Evolutionary conservation across 2,113 vertebrate genomes (phyloP), one percentile per base, ranked within the genome.

Genomic region (Phoenicopterus ruber): DNA sequence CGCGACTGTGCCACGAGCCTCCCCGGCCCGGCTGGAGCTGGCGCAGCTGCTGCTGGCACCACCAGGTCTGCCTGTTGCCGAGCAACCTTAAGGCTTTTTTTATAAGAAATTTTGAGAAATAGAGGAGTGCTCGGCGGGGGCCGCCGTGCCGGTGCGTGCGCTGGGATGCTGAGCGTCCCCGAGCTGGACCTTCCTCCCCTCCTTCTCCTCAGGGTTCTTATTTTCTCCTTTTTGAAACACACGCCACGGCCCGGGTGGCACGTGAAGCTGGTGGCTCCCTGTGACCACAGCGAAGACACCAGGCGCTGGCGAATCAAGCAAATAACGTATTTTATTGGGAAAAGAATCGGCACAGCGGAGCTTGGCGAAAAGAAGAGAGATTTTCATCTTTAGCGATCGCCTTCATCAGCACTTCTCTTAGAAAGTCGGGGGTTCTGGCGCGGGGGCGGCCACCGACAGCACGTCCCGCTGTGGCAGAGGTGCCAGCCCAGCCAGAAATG

Each of bases 101-200:
- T 6, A 31, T 7, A 71, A 76, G 71, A 80, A 59, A 67, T 63
- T 44, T n/a, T 3, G 5, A 61, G 71, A 70, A 88, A 22, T 9
- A 67, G 67, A 82, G 47, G 44, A 69, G 44, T 6, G 11, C 76
- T 65, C 2, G 10, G 46, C 34, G 32, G 63, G 34, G 74, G 40
- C 36, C 7, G 6, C 32, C 4, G 3, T 10, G 50, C 65, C 1
- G 0, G 16, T 32, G 66, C 5, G 0, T 29, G 29, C 6, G 2
- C 49, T 47, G 90, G 40, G 70, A 44, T 31, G 21, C 16, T 15
- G 42, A 70, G 84, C 49, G 7, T 58, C 55, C 13, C 11, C 2
- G 4, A 31, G 49, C 63, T 20, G 72, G 59, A 32, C n/a, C 52
- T 42, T 13, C 38, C 7, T 8, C 20, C 55, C 21, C 21, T 57